phyloP scores from a whole-genome alignment of 2,797 vertebrate species.

The Melanotaenia trifasciata region DNA sequence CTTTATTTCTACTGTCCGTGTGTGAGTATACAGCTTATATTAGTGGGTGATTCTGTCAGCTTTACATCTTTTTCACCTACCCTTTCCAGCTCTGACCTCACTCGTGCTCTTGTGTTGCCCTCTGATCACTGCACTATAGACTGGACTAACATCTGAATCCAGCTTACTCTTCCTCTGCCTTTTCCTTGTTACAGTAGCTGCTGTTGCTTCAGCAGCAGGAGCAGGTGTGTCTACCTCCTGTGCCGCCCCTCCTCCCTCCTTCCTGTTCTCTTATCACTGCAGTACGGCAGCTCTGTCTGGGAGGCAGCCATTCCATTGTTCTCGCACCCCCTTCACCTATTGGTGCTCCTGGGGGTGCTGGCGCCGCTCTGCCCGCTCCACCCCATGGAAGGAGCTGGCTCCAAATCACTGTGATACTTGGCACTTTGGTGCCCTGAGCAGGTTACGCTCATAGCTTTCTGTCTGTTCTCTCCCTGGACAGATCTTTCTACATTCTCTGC shows the following conservation, averaged over 20 bases:
- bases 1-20: constrained; percentile 1
- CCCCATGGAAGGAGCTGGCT: constrained; percentile 50
- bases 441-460: constrained; percentile 47
- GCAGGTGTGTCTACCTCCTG: constrained; percentile 76
- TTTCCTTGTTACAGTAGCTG: constrained; percentile 53
- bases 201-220: constrained; percentile 60
- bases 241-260: constrained; percentile 34
- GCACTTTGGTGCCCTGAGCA: constrained; percentile 64
- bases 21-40: constrained; percentile 38
- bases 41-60: constrained; percentile 36
- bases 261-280: constrained; percentile 79
- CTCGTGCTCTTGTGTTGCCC: constrained; percentile 56
- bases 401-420: constrained; percentile 71
- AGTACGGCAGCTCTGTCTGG: constrained; percentile 75
- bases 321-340: constrained; percentile 65
- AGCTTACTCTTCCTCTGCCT: constrained; percentile 22
- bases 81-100: constrained; percentile 45
- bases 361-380: constrained; percentile 57
- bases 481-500: constrained; percentile 59
- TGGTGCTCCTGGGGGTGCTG: constrained; percentile 57
- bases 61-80: constrained; percentile 29
- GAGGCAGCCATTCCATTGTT: constrained; percentile 81
- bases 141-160: constrained; percentile 31
- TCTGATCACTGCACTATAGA: constrained; percentile 47
- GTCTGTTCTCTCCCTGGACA: constrained; percentile 63